Base-by-base conservation (phyloP, 2,797 vertebrate genomes). In the Parotocinclus haroldoi region DNA sequence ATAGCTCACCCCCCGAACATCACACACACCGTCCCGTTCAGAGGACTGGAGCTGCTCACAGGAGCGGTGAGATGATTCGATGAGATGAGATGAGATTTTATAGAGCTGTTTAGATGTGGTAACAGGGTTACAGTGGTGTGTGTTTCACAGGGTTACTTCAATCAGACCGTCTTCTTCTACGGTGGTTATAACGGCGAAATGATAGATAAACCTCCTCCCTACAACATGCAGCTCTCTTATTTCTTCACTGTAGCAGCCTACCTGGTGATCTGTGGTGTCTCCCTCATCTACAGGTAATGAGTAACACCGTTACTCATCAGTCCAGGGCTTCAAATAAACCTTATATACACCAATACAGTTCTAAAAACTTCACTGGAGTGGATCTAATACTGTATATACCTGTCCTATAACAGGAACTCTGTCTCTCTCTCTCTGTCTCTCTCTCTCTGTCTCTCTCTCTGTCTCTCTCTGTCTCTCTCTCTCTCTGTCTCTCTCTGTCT, bases 161-260 rank as follows among this genome's bases (percentile, higher is more conserved):
- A 70, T 37, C 55, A 91, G 78, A 95, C 94, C 0, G 86, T 95
- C 52, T 88, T 99, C 85, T 99, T 96, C 79, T 98, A 96, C 0
- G 94, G 97, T 1, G 91, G 89, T 81, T 99, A 99, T 78, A 93
- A 89, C 72, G 94, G 95, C 36, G 63, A 69, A 59, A 81, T 80
- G 1, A 69, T 84, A 0, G n/a, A 0, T 0, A 78, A 63, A 8
- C 48, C 68, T 18, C 58, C 78, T 0, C 68, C 84, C 0, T 99
- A 99, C 73, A 75, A 96, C 82, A 93, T 98, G 92, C 94, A 94
- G 79, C 81, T 98, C 82, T 92, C 95, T 19, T 99, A 98, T 76
- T 91, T 99, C 86, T 95, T 99, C 80, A 99, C 96, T 0, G 79
- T 94, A 9, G 86, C 90, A 9, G 49, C 84, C 0, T 95, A 95